phyloP scores from a whole-genome alignment of 2,888 invertebrate genomes.

The Leucozona laternaria region DNA sequence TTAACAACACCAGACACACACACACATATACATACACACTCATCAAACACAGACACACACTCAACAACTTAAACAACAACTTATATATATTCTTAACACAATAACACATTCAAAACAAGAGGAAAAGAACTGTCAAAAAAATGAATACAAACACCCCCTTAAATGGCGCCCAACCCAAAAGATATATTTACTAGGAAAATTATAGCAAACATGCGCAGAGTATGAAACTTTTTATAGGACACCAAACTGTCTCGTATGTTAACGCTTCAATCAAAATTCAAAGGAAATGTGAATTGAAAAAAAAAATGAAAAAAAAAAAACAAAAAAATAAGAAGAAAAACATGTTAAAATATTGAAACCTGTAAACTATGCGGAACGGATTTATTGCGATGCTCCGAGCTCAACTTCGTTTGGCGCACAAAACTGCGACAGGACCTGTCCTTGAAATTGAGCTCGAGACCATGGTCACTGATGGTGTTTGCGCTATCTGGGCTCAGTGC shows the following conservation, averaged over 20 bases:
- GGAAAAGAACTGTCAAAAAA: conserved; percentile 49
- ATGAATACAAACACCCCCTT: neutral
- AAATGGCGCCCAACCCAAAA: conserved; percentile 39
- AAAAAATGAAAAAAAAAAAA: conserved; percentile 27
- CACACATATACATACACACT: neutral
- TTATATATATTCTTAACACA: neutral
- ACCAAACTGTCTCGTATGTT: conserved; percentile 31
- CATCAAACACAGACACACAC: neutral
- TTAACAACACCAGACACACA: neutral
- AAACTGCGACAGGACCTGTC: conserved; percentile 79
- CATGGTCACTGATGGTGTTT: conserved; percentile 76
- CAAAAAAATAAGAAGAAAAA: neutral
- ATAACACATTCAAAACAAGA: neutral
- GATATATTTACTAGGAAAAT: conserved; percentile 5
- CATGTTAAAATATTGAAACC: conserved; percentile 72
- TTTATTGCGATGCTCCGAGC: conserved; percentile 79
- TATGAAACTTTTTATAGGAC: conserved; percentile 60
- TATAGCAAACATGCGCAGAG: conserved; percentile 68
- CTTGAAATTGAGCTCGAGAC: conserved; percentile 77
- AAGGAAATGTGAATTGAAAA: neutral
- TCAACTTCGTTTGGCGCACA: conserved; percentile 77
- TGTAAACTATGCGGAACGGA: conserved; percentile 79
- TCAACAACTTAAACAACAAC: neutral
- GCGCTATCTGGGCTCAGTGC: conserved; percentile 76
- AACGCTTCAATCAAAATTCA: conserved; percentile 63